phyloP scores from a whole-genome alignment of 2,888 invertebrate genomes.

The Iphiclides podalirius region DNA sequence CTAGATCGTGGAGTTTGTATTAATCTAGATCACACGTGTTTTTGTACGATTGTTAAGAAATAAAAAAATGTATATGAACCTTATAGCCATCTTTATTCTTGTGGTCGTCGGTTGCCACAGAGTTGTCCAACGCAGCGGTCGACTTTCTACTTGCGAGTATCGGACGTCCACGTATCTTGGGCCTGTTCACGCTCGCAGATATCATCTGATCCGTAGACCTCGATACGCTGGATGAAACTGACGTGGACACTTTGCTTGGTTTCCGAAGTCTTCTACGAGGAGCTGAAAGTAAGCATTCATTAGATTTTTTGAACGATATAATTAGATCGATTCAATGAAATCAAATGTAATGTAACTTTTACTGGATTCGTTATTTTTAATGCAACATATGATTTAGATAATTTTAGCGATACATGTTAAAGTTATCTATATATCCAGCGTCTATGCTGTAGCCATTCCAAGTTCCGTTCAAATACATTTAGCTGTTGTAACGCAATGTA shows the following conservation, averaged over 20 bases:
- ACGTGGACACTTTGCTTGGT: constrained; percentile 82
- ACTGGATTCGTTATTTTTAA: too few relatives aligned
- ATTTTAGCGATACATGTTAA: too few relatives aligned
- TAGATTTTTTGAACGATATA: constrained; percentile 13
- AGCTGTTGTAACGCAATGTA: too few relatives aligned
- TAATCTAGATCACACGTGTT: too few relatives aligned
- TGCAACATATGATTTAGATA: too few relatives aligned
- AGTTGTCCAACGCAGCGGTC: constrained; percentile 76
- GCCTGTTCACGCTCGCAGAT: constrained; percentile 82
- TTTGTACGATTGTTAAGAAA: constrained; percentile 19
- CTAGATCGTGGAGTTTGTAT: too few relatives aligned
- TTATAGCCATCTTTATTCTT: constrained; percentile 87
- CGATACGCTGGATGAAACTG: constrained; percentile 82
- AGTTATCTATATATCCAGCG: too few relatives aligned
- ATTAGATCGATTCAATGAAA: too few relatives aligned
- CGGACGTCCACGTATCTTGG: constrained; percentile 81
- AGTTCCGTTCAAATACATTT: too few relatives aligned
- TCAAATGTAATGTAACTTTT: background rate
- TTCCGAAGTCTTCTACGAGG: constrained; percentile 84
- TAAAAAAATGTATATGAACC: constrained; percentile 42
- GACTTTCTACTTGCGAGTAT: constrained; percentile 79
- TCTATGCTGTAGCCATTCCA: too few relatives aligned
- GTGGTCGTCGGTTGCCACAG: constrained; percentile 78
- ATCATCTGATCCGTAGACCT: constrained; percentile 72
- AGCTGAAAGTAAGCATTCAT: constrained; percentile 54